A percentile compares a stretch with the other conserved stretches of the same genome.
phyloP scores from a whole-genome alignment of 2,888 invertebrate species.

The Cantharis rufa region DNA sequence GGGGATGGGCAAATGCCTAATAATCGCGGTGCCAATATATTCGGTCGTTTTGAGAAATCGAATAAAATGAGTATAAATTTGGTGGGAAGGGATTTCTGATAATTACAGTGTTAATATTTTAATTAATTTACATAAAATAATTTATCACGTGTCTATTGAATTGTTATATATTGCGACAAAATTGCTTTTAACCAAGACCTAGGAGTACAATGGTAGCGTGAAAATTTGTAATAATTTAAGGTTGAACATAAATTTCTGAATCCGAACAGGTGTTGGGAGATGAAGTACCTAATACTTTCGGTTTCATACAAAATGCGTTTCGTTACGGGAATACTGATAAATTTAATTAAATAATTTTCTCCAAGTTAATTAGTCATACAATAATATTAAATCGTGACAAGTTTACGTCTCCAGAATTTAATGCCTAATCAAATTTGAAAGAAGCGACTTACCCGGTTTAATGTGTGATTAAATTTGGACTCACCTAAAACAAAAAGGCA shows the following conservation, averaged over 20 bases:
- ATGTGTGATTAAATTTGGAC: not conserved
- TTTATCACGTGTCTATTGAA: not conserved
- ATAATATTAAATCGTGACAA: not conserved
- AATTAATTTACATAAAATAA: not conserved
- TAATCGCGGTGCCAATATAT: not conserved
- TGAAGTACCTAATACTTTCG: not conserved
- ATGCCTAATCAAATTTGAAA: not conserved
- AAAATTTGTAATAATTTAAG: constrained; percentile 1
- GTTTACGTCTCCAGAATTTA: not conserved
- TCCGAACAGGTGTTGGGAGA: not conserved
- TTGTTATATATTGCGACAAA: not conserved
- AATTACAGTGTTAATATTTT: not conserved
- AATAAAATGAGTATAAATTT: not conserved
- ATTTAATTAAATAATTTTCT: not conserved
- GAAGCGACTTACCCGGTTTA: not conserved
- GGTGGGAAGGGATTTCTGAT: not conserved
- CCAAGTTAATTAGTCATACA: not conserved
- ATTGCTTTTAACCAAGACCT: constrained; percentile 1
- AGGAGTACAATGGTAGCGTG: not conserved
- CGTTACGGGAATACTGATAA: not conserved
- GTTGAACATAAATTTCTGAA: not conserved
- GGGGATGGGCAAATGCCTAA: not conserved
- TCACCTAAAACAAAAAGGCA: not conserved
- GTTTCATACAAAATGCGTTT: not conserved
- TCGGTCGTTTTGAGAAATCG: not conserved